phyloP scores from a whole-genome alignment of 1,140 invertebrate genomes.

The Panulirus ornatus region DNA sequence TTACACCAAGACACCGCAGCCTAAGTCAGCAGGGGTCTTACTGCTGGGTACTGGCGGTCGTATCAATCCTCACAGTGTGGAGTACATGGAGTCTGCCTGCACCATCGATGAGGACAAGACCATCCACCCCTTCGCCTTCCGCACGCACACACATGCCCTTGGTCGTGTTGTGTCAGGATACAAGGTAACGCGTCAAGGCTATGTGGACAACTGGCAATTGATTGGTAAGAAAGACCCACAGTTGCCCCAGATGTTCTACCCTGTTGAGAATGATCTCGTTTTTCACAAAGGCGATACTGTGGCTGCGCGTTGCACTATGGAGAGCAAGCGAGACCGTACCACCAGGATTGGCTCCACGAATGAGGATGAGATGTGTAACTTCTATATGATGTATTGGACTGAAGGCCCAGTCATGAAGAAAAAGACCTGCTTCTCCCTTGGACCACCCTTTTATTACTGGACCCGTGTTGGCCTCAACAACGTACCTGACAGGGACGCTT shows the following conservation, averaged over 20 bases:
- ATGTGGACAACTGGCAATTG: conserved; percentile 86
- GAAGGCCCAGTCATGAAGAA: conserved; percentile 85
- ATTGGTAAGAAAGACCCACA: conserved; percentile 95
- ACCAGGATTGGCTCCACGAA: conserved; percentile 91
- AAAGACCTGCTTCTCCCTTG: conserved; percentile 79
- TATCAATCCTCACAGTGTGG: conserved; percentile 85
- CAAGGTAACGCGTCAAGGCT: conserved; percentile 82
- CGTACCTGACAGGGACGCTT: conserved; percentile 88
- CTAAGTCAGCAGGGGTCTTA: conserved; percentile 91
- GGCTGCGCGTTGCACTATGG: conserved; percentile 95
- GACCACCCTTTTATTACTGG: conserved; percentile 91
- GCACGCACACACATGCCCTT: conserved; percentile 94
- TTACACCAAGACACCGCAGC: conserved; percentile 86
- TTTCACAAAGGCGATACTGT: conserved; percentile 86
- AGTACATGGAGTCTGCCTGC: conserved; percentile 94
- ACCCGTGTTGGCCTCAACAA: conserved; percentile 83
- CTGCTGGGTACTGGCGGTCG: conserved; percentile 89
- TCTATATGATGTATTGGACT: conserved; percentile 99
- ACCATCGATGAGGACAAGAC: conserved; percentile 87
- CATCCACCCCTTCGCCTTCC: conserved; percentile 96
- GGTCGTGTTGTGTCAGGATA: conserved; percentile 93
- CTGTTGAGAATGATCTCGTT: conserved; percentile 83
- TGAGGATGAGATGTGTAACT: conserved; percentile 99
- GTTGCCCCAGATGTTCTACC: conserved; percentile 97
- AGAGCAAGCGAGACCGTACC: conserved; percentile 82